Conservation (phyloP, 2,113 vertebrate genomes). For the Anthoscopus minutus region DNA sequence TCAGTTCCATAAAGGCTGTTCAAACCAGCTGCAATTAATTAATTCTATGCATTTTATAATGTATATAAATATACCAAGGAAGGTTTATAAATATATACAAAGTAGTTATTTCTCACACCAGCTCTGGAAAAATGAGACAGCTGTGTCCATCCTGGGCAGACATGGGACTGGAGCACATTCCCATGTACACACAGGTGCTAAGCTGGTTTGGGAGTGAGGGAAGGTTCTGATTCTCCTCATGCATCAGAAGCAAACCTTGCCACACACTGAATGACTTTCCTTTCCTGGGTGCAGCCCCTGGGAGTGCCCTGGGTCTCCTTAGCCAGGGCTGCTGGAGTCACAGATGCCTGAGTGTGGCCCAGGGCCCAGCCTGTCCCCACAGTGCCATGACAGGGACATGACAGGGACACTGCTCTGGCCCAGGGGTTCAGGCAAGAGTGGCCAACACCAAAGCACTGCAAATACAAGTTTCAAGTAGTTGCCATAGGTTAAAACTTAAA, state of each 20-base stretch:
- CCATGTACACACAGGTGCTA: accelerated
- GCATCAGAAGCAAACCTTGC: not conserved
- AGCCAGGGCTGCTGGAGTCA: not conserved
- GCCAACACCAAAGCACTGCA: not conserved
- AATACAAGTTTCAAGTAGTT: not conserved
- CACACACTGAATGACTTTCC: not conserved
- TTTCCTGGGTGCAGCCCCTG: not conserved
- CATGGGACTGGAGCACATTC: accelerated
- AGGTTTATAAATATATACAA: not conserved
- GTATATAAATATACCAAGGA: not conserved
- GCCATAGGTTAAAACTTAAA: not conserved
- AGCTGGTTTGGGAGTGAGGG: not conserved
- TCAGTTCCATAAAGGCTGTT: not conserved
- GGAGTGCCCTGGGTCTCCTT: not conserved
- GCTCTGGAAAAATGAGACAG: not conserved
- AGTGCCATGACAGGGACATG: accelerated
- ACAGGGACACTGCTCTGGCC: not conserved
- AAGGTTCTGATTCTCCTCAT: not conserved
- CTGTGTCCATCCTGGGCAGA: not conserved
- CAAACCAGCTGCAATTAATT: not conserved
- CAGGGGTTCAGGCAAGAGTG: not conserved
- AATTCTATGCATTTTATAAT: not conserved
- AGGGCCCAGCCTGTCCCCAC: not conserved
- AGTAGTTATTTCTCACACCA: not conserved
- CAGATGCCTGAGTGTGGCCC: not conserved